Base-by-base conservation (phyloP, 2,888 invertebrate species). In the Eumacrocentrus americanus region DNA sequence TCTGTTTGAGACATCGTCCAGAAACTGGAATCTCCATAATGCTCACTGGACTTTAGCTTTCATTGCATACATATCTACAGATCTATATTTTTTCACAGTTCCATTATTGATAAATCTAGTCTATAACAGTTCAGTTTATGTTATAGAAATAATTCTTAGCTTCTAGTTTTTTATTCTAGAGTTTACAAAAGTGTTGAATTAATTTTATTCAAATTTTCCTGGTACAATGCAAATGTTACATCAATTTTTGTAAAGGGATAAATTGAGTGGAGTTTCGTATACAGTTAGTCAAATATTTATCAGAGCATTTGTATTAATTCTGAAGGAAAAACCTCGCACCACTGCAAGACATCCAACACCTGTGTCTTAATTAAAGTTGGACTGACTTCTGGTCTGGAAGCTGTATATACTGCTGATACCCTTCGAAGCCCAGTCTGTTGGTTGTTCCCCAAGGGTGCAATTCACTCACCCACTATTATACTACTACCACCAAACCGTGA, bases 321-420 rank as follows among this genome's bases (percentile, higher is more conserved):
- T 12, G 20, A 22, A 14, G 18, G 50, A 42, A 50, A 40, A 50
- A 34, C 29, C 29, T 29, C 37, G 22, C 12, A 3, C 18, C 48
- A 48, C 14, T 42, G 23, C 22, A 11, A 48, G 25, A 29, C 40
- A 50, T 12, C 40, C 40, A 29, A 50, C 57, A 67, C 66, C 65
- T 72, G 71, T 67, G 71, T 72, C 75, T 76, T 76, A 76, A 78
- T 78, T 77, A 77, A 78, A 75, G 71, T 72, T 68, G 67, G 65
- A 16, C 25, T 50, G 48, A 48, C 47, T 56, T 25, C 16, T 48
- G 9, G 38, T 38, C n/a, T n/a, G n/a, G 18, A 53, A 42, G 44
- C 11, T n/a, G n/a, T n/a, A n/a, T n/a, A n/a, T n/a, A n/a, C 20
- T 42, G 20, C 22, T 42, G 47, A 48, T 56, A 48, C 52, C 53